These are phyloP conservation scores for Bradysia coprophila DNA, from an alignment of 1,140 invertebrate species.

Conservation along the genomic window DNA sequence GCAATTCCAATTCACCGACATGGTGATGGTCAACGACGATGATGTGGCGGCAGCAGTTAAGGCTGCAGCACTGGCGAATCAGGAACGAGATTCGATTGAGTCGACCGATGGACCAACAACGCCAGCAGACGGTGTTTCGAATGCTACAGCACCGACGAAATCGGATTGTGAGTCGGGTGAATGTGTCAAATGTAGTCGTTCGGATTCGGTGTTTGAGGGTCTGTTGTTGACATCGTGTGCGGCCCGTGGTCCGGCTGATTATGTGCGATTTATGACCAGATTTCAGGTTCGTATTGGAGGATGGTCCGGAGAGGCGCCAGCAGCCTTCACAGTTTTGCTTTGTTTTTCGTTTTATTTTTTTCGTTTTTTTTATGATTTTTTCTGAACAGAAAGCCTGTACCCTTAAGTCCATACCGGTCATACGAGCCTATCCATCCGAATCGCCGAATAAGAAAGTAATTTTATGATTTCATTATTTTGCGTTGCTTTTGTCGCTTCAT, in stretches of 20 bases:
- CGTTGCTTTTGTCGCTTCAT: no score
- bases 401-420: constrained; percentile 14
- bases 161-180: no score
- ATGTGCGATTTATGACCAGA: constrained; percentile 18
- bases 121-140: background rate
- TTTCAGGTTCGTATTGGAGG: constrained; percentile 16
- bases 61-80: background rate
- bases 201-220: constrained; percentile 10
- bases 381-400: constrained; percentile 15
- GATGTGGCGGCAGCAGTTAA: constrained; percentile 7
- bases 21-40: constrained; percentile 12
- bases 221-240: constrained; percentile 16
- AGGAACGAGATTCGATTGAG: background rate
- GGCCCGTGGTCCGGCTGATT: constrained; percentile 14
- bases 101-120: background rate
- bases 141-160: background rate
- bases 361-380: constrained; percentile 3
- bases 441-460: no score
- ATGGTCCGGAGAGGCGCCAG: no score
- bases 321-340: background rate
- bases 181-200: constrained; percentile 7
- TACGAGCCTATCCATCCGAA: background rate
- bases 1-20: constrained; percentile 15
- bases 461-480: no score
- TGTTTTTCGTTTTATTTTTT: background rate